Base-by-base conservation (phyloP, 2,797 vertebrate genomes). In the Sciurus carolinensis region DNA sequence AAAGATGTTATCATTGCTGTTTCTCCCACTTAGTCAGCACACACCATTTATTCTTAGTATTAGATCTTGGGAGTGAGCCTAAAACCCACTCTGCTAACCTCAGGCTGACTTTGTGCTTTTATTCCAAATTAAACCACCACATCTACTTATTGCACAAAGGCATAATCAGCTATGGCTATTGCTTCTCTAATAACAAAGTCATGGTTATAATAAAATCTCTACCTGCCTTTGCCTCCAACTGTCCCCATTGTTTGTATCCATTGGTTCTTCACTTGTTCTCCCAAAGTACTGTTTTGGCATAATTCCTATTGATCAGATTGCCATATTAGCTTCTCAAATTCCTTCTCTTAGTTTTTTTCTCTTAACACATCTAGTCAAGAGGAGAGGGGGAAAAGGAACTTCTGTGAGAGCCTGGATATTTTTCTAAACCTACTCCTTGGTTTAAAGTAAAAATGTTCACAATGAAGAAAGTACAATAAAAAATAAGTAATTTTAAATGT, bases 41-140 rank as follows among this genome's bases (percentile, higher is more conserved):
- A 59, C 10, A 47, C 50, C 44, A 54, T 90, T 93, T 95, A 95
- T 87, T 95, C 87, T 71, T 66, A 67, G 72, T 79, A 33, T 90
- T 52, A 28, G 77, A 30, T 22, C 52, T 94, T 94, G 97, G 90
- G 87, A 77, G n/a, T 20, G 44, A 97, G 96, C 95, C 97, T 80
- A 95, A 97, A 96, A 85, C 18, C 67, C 84, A 97, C 95, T 96
- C 92, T 83, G 57, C 92, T 94, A 85, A 96, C 97, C 92, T 90
- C 95, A 92, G 85, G 90, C 71, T 52, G 97, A 85, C 59, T 95
- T 81, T 73, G n/a, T 67, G 64, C 52, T 95, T 93, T 93, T 62
- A 72, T 13, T 90, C 71, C 72, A 87, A 57, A 87, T 86, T 59
- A 92, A 92, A 90, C 87, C 81, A 92, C 95, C 75, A 33, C 36